phyloP scores from a whole-genome alignment of 2,888 invertebrate genomes.

The Hydrotaea cyrtoneurina region DNA sequence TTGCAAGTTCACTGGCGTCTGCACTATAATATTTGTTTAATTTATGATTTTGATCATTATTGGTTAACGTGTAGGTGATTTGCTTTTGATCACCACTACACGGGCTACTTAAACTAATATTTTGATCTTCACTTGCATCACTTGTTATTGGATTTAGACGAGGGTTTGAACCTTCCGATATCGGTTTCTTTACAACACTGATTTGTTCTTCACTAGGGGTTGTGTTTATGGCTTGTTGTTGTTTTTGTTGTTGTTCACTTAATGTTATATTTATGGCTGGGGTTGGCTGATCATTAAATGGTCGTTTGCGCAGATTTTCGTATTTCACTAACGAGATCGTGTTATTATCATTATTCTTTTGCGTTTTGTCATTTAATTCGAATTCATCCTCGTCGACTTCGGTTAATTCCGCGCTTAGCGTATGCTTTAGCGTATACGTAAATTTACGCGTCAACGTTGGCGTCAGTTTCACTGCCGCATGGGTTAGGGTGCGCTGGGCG shows the following conservation, averaged over 20 bases:
- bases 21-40: neutral
- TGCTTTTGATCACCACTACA: too few relatives aligned
- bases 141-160: neutral
- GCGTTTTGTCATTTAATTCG: conserved; percentile 19
- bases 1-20: neutral
- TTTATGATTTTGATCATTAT: neutral
- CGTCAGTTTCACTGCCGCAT: conserved; percentile 40
- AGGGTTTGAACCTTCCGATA: neutral
- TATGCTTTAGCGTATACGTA: conserved; percentile 57
- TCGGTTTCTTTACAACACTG: neutral
- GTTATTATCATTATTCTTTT: conserved; percentile 20
- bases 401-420: conserved; percentile 57
- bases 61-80: neutral
- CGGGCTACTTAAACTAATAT: too few relatives aligned
- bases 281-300: neutral
- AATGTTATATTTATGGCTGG: neutral
- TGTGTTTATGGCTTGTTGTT: neutral
- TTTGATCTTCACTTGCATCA: too few relatives aligned
- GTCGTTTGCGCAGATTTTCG: neutral
- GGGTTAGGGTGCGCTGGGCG: neutral
- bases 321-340: conserved; percentile 17
- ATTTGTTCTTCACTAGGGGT: neutral
- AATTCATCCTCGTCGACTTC: conserved; percentile 62
- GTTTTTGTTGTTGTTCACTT: neutral
- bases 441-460: conserved; percentile 62